A percentile compares a stretch with the other conserved stretches of the same genome.
Evolutionary conservation across 1,140 invertebrate species (phyloP).

Genomic region (Scaptomyza pallida): DNA sequence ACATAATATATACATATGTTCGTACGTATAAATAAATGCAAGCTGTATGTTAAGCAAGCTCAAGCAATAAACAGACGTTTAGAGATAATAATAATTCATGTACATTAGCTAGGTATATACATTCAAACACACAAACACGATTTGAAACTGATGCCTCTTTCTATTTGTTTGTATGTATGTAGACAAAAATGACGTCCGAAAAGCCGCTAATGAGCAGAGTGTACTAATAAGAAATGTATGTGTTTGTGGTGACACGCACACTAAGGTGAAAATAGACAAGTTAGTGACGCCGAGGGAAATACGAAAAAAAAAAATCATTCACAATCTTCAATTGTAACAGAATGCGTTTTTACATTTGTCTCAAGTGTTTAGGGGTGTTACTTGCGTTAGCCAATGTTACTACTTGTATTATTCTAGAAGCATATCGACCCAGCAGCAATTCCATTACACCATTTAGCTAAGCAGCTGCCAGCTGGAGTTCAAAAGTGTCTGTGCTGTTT

Average conservation of each 20-base stretch:
- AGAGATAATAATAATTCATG: conserved; percentile 29
- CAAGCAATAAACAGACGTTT: conserved; percentile 34
- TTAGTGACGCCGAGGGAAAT: conserved; percentile 17
- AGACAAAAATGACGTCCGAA: conserved; percentile 57
- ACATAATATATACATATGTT: conserved; percentile 3
- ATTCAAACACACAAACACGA: conserved; percentile 1
- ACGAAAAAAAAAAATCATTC: conserved; percentile 51
- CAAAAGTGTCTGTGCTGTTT: not conserved
- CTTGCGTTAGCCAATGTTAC: conserved; percentile 20
- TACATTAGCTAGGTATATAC: conserved; percentile 10
- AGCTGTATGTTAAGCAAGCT: conserved; percentile 12
- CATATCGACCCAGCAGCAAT: conserved; percentile 14
- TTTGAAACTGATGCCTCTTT: not conserved
- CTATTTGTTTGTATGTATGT: not conserved
- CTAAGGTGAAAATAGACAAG: conserved; percentile 25
- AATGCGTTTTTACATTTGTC: too few relatives aligned
- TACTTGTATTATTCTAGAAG: conserved; percentile 1
- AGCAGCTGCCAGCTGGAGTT: conserved; percentile 20
- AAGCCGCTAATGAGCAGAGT: conserved; percentile 67
- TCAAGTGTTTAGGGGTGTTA: conserved; percentile 5
- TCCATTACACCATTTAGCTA: not conserved
- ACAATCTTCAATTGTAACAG: too few relatives aligned
- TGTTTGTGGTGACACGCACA: conserved; percentile 30
- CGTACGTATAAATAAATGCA: not conserved
- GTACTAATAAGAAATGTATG: conserved; percentile 35